Percentiles rank a stretch among this genome's conserved stretches.
These are phyloP conservation scores for Ganaspis sp. DNA, from an alignment of 1,140 invertebrate species.

Conservation along the genomic window DNA sequence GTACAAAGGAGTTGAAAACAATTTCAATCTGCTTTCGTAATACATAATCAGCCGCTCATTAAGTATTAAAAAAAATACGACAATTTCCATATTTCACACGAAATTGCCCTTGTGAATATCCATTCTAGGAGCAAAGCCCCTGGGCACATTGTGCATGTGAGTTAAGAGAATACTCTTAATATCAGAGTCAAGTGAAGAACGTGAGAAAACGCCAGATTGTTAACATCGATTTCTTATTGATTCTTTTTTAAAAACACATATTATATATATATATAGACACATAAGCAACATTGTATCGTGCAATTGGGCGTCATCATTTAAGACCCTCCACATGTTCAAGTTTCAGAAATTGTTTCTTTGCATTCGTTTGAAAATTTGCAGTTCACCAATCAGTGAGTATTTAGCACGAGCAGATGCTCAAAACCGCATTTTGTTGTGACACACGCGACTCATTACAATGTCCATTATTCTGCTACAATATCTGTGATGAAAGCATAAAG, in stretches of 20 bases:
- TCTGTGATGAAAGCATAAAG: neutral
- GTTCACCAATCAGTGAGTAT: neutral
- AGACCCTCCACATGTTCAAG: neutral
- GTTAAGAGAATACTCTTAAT: constrained; percentile 9
- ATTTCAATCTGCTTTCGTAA: neutral
- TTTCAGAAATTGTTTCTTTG: neutral
- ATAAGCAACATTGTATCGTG: neutral
- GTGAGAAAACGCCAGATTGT: constrained; percentile 25
- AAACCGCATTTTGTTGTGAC: neutral
- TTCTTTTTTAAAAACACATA: neutral
- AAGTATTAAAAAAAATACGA: neutral
- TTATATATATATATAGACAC: too few species aligned
- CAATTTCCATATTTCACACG: constrained; percentile 19
- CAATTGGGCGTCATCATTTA: neutral
- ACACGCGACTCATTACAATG: constrained; percentile 17
- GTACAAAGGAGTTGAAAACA: neutral
- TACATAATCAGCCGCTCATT: neutral
- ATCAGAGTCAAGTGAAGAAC: constrained; percentile 26
- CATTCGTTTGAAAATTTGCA: neutral
- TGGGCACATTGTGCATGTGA: neutral
- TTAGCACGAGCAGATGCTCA: constrained; percentile 16
- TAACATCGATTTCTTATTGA: constrained; percentile 13
- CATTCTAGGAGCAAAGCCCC: constrained; percentile 13
- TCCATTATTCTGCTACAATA: neutral
- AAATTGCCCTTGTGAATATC: constrained; percentile 29